Conservation (phyloP, 2,888 invertebrate genomes). For the Polietes domitor region DNA sequence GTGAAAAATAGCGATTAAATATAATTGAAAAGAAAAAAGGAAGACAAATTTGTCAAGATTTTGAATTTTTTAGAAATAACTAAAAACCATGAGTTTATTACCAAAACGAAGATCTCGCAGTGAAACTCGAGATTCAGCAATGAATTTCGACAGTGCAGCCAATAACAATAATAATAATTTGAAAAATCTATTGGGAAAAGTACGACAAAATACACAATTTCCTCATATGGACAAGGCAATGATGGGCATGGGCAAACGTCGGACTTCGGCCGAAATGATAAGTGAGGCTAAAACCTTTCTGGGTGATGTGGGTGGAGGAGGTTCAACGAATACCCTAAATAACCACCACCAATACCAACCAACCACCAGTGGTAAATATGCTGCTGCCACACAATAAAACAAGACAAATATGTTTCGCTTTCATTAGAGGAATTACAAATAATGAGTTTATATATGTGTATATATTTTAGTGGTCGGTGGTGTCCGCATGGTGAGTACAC, state of each 20-base stretch:
- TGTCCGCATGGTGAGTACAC: constrained; percentile 85
- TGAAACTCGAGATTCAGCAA: constrained; percentile 69
- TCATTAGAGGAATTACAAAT: constrained; percentile 20
- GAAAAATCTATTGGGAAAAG: constrained; percentile 38
- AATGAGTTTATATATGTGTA: not conserved
- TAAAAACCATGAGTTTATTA: constrained; percentile 72
- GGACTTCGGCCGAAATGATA: constrained; percentile 91
- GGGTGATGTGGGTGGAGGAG: constrained; percentile 70
- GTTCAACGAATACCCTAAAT: constrained; percentile 28
- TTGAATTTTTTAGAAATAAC: not conserved
- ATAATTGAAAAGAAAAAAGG: not conserved
- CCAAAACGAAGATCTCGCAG: constrained; percentile 75
- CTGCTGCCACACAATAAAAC: not conserved
- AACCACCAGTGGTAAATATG: constrained; percentile 60
- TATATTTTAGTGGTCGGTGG: constrained; percentile 72
- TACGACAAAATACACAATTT: constrained; percentile 48
- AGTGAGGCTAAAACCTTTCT: constrained; percentile 88
- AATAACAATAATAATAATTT: not conserved
- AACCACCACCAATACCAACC: constrained; percentile 20
- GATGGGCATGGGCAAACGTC: constrained; percentile 79
- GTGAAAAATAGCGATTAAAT: not conserved
- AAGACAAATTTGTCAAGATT: constrained; percentile 18
- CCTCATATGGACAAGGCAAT: constrained; percentile 56
- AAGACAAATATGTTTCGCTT: constrained; percentile 12
- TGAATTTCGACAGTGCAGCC: constrained; percentile 47